Evolutionary conservation across 2,797 vertebrate genomes (phyloP).

Genomic region (Lutjanus argentimaculatus): DNA sequence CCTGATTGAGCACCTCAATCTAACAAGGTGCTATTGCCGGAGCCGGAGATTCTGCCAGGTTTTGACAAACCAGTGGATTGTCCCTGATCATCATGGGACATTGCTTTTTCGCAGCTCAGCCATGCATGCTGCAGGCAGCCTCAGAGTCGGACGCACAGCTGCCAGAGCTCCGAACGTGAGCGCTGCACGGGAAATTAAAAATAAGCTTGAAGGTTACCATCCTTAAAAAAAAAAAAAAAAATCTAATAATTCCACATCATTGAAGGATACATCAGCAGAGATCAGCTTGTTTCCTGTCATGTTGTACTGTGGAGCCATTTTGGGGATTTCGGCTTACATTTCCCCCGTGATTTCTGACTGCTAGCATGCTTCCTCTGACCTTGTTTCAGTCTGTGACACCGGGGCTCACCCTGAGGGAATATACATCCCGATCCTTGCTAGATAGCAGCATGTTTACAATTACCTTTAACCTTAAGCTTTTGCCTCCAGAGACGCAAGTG

Average conservation of each 20-base stretch:
- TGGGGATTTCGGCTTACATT: slow-evolving; percentile 59
- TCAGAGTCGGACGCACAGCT: slow-evolving; percentile 67
- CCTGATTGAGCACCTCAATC: slow-evolving; percentile 99
- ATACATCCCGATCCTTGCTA: slow-evolving; percentile 70
- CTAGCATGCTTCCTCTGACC: slow-evolving; percentile 74
- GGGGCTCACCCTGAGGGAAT: slow-evolving; percentile 76
- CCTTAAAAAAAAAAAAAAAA: slow-evolving; percentile 11
- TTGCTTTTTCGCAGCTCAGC: slow-evolving; percentile 82
- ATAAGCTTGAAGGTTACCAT: slow-evolving; percentile 64
- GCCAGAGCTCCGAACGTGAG: slow-evolving; percentile 80
- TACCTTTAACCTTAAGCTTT: slow-evolving; percentile 79
- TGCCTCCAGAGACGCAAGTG: slow-evolving; percentile 71
- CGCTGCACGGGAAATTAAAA: slow-evolving; percentile 86
- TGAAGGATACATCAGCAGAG: slow-evolving; percentile 40
- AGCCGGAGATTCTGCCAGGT: slow-evolving; percentile 94
- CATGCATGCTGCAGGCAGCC: slow-evolving; percentile 73
- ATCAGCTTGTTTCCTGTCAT: slow-evolving; percentile 69
- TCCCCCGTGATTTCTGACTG: slow-evolving; percentile 76
- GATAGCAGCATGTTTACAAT: slow-evolving; percentile 77
- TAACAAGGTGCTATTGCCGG: slow-evolving; percentile 94
- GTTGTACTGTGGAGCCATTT: slow-evolving; percentile 57
- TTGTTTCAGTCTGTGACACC: slow-evolving; percentile 71
- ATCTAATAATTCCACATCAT: slow-evolving; percentile 54
- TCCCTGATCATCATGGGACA: slow-evolving; percentile 94
- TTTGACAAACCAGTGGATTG: slow-evolving; percentile 92